Base-by-base conservation (phyloP, 1,140 invertebrate species). In the Andricus grossulariae region DNA sequence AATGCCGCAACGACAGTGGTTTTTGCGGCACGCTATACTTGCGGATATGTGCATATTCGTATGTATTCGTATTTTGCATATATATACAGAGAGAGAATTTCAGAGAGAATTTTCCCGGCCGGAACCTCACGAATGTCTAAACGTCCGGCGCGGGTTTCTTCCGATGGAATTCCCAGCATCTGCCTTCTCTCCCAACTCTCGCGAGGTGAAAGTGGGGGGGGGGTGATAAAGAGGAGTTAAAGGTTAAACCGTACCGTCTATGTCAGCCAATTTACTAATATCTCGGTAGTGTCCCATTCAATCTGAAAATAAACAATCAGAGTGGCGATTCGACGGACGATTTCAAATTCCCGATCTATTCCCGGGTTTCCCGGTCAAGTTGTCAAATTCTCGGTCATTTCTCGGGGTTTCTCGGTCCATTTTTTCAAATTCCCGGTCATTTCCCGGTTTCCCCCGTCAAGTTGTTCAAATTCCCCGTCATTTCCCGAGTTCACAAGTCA, bases 1-100 rank as follows among this genome's bases (percentile, higher is more conserved):
- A 66, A 66, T 66, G 60, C 60, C 39, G 60, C 60, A 66, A 39
- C 60, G 60, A 66, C 60, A 66, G 60, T 66, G 60, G 60, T 66
- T 66, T 66, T 66, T 66, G 60, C 39, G 60, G 25, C 32, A 16
- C 39, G 5, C 32, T 45, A 5, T 60, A 25, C 13, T 60, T 45
- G 1, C 15, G 15, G 60, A 66, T 66, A 15, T 66, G 60, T 66
- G 32, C 32, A 16, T 25, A 45, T n/a, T 1, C 39, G 25, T 66
- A 45, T 45, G 39, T 8, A 45, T 45, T 45, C 39, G 10, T 2
- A 45, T 45, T 45, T 45, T 45, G 39, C 25, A 32, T 45, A 45
- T 11, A 11, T 7, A 45, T 5, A 2, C 25, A 32, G 3, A 25
- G 25, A 25, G 39, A 39, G 39, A 39, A 39, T 39, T 66, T 66